These are phyloP conservation scores for Pteropus rufus DNA, from an alignment of 2,797 vertebrate species.

Conservation along the genomic window DNA sequence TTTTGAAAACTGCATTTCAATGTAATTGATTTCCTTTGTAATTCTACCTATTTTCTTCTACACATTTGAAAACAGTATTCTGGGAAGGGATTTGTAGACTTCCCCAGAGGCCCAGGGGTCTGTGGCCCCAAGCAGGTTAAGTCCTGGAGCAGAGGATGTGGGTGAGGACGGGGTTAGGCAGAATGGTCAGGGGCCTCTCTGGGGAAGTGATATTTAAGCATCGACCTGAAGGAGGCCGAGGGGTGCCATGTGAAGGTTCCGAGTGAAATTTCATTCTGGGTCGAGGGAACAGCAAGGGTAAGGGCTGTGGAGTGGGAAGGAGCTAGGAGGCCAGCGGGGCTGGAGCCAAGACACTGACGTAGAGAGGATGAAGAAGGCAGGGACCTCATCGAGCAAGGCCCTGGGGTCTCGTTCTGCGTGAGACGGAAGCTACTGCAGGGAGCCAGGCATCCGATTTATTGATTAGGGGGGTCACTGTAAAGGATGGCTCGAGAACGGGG, in stretches of 20 bases:
- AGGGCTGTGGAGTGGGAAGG: background rate
- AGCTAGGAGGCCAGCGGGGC: background rate
- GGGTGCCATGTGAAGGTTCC: background rate
- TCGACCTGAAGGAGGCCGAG: background rate
- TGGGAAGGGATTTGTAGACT: background rate
- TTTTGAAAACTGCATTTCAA: conserved; percentile 51
- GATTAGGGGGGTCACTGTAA: background rate
- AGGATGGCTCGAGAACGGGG: background rate
- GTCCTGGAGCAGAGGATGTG: fast-evolving
- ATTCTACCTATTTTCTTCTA: background rate
- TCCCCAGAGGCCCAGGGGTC: background rate
- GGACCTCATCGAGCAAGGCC: fast-evolving
- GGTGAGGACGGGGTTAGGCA: fast-evolving
- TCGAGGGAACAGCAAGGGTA: too few species aligned
- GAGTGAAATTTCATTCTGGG: background rate
- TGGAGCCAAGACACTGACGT: background rate
- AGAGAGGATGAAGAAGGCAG: background rate
- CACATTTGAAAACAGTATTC: background rate
- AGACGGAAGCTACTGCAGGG: fast-evolving
- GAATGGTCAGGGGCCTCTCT: background rate
- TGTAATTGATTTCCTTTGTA: conserved; percentile 8
- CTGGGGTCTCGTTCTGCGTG: background rate
- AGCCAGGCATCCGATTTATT: fast-evolving
- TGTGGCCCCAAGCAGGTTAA: background rate
- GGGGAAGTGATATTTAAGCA: background rate